Evolutionary conservation across 2,113 vertebrate genomes (phyloP).

Genomic region (Addax nasomaculatus): DNA sequence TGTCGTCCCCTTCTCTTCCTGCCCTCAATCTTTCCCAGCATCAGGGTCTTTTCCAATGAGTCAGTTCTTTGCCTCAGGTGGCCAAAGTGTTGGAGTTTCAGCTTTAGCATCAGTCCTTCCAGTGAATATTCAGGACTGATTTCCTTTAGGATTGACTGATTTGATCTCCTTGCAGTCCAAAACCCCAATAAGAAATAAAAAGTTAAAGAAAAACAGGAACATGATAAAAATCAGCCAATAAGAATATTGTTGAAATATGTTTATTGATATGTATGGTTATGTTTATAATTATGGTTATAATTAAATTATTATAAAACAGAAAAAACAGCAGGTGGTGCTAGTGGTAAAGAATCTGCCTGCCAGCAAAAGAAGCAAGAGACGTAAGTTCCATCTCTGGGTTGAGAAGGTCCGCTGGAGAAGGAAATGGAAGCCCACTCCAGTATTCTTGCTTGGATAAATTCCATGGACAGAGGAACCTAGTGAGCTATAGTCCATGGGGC

Average conservation of each 20-base stretch:
- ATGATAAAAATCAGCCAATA: not conserved
- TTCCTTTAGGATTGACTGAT: not conserved
- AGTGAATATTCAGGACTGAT: not conserved
- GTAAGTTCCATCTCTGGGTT: not conserved
- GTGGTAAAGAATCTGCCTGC: not conserved
- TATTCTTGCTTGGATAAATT: not conserved
- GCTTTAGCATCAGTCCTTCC: not conserved
- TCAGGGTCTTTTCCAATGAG: not conserved
- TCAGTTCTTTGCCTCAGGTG: not conserved
- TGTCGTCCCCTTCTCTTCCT: not conserved
- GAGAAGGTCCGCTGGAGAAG: not conserved
- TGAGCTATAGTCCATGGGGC: not conserved
- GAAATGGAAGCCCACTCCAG: not conserved
- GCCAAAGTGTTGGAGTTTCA: not conserved
- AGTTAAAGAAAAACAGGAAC: not conserved
- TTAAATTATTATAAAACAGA: not conserved
- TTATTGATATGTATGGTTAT: not conserved
- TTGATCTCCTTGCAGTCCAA: not conserved
- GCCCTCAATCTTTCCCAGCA: not conserved
- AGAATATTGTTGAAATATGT: not conserved
- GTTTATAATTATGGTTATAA: not conserved
- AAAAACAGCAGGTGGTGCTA: not conserved
- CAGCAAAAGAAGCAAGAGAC: not conserved
- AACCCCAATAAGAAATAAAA: not conserved
- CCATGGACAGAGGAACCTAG: not conserved